Percentiles rank a stretch among this genome's conserved stretches.
These are phyloP conservation scores for Chrysolina americana DNA, from an alignment of 2,888 invertebrate species.

Conservation along the genomic window DNA sequence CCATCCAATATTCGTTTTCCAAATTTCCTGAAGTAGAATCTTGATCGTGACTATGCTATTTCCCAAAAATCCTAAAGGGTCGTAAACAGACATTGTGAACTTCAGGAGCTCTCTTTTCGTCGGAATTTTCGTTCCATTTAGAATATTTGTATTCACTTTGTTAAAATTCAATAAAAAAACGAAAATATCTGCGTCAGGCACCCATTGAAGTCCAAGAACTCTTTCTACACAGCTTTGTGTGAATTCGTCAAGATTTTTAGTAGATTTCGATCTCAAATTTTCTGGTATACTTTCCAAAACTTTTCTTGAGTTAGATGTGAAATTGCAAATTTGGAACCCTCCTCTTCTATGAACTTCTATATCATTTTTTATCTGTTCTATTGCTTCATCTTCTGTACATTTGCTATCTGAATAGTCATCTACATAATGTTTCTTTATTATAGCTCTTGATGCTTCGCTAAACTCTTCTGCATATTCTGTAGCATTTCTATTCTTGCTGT, in stretches of 20 bases:
- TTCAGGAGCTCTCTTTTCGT: no score
- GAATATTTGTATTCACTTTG: no score
- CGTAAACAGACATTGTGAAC: no score
- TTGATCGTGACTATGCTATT: neutral
- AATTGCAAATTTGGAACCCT: conserved; percentile 15
- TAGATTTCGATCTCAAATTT: conserved; percentile 8
- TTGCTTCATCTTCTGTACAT: conserved; percentile 48
- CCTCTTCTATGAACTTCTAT: conserved; percentile 12
- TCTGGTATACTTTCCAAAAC: neutral
- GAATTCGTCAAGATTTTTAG: neutral
- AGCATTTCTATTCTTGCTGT: conserved; percentile 35
- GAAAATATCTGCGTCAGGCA: no score
- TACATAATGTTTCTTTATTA: conserved; percentile 50
- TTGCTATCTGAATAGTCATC: conserved; percentile 47
- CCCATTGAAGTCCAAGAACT: neutral
- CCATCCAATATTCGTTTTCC: conserved; percentile 10
- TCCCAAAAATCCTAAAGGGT: no score
- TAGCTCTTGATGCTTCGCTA: conserved; percentile 23
- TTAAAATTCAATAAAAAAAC: no score
- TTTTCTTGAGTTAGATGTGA: conserved; percentile 9
- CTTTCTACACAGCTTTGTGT: neutral
- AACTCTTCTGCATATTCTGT: neutral
- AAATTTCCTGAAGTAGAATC: neutral
- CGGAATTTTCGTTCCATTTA: no score
- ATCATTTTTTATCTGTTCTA: conserved; percentile 28